A percentile compares a stretch with the other conserved stretches of the same genome.
These are phyloP conservation scores for Drosophila fungiperda DNA, from an alignment of 2,888 invertebrate genomes.

Conservation along the genomic window DNA sequence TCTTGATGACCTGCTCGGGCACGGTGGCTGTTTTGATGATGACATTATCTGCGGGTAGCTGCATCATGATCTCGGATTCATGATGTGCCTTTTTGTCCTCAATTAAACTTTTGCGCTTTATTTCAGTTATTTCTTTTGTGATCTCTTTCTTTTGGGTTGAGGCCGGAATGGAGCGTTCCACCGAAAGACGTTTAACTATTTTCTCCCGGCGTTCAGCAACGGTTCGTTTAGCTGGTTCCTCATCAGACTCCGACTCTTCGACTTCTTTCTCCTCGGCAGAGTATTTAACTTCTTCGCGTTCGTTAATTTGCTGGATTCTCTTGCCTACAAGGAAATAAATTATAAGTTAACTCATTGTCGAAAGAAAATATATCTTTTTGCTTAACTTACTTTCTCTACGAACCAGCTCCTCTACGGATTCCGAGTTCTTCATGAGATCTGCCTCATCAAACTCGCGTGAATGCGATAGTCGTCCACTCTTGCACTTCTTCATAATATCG, in stretches of 20 bases:
- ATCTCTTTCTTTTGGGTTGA: constrained; percentile 91
- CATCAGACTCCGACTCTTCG: constrained; percentile 88
- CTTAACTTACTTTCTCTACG: constrained; percentile 83
- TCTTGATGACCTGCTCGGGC: constrained; percentile 84
- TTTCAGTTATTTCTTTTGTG: constrained; percentile 90
- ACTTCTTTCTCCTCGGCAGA: constrained; percentile 92
- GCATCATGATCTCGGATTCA: constrained; percentile 85
- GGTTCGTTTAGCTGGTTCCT: constrained; percentile 89
- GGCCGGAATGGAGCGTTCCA: constrained; percentile 89
- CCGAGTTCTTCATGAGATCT: constrained; percentile 89
- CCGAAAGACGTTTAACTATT: constrained; percentile 90
- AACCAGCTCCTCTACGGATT: constrained; percentile 85
- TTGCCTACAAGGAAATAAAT: constrained; percentile 75
- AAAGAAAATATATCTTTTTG: background rate
- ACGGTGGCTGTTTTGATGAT: constrained; percentile 84
- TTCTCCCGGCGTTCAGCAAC: constrained; percentile 92
- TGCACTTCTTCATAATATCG: constrained; percentile 95
- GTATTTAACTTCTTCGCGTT: constrained; percentile 90
- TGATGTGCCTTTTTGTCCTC: constrained; percentile 85
- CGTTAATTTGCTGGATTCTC: constrained; percentile 85
- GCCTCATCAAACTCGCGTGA: constrained; percentile 86
- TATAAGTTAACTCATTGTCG: background rate
- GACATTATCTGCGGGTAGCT: constrained; percentile 85
- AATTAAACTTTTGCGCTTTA: constrained; percentile 88
- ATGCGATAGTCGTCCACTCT: constrained; percentile 84